Evolutionary conservation across 2,797 vertebrate genomes (phyloP).

Genomic region (Chrysolophus pictus): DNA sequence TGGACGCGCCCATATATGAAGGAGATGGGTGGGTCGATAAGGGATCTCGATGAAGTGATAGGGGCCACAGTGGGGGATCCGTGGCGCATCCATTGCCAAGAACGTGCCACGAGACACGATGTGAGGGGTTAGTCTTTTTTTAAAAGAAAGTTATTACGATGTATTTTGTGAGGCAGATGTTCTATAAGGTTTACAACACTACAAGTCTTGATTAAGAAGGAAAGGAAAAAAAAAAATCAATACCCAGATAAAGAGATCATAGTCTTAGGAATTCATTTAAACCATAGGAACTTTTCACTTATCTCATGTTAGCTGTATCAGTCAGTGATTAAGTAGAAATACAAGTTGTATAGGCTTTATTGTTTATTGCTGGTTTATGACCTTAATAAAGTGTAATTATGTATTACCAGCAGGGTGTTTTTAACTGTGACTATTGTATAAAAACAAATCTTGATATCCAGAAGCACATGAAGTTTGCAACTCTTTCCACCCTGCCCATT

Average conservation of each 20-base stretch:
- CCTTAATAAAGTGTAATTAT: conserved; percentile 99
- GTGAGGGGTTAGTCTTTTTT: conserved; percentile 85
- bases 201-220: conserved; percentile 88
- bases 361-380: conserved; percentile 97
- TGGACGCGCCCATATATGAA: conserved; percentile 90
- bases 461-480: conserved; percentile 96
- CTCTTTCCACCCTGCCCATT: conserved; percentile 93
- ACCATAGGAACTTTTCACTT: conserved; percentile 96
- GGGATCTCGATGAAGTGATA: conserved; percentile 85
- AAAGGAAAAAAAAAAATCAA: conserved; percentile 82
- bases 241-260: conserved; percentile 89
- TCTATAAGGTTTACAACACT: conserved; percentile 92
- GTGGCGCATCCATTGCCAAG: conserved; percentile 85
- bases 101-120: conserved; percentile 82
- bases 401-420: conserved; percentile 98
- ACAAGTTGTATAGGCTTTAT: conserved; percentile 98
- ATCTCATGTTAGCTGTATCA: conserved; percentile 94
- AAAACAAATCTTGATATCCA: conserved; percentile 96
- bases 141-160: conserved; percentile 87
- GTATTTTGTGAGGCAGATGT: conserved; percentile 88
- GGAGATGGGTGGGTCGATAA: conserved; percentile 88
- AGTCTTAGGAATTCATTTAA: conserved; percentile 92
- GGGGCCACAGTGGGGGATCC: conserved; percentile 78
- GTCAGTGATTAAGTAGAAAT: conserved; percentile 95
- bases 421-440: conserved; percentile 99